Percentiles rank a stretch among this genome's conserved stretches.
These are phyloP conservation scores for Kuschelorhynchus macadamiae DNA, from an alignment of 2,888 invertebrate species.

Conservation along the genomic window DNA sequence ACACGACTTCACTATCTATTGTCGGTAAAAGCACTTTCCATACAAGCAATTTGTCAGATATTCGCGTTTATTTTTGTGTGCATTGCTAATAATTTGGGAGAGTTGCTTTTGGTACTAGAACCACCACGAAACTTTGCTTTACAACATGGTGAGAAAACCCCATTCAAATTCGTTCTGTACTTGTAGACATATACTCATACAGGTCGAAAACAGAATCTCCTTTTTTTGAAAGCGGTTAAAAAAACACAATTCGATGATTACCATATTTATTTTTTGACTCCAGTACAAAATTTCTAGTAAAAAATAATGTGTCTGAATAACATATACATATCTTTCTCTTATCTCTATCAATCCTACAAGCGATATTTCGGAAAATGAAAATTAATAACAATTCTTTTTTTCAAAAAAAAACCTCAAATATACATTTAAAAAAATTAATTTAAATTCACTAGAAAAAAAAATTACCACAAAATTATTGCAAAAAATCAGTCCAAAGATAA, in stretches of 20 bases:
- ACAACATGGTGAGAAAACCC: too few relatives aligned
- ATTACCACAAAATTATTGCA: constrained; percentile 19
- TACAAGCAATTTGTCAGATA: too few relatives aligned
- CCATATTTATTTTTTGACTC: constrained; percentile 25
- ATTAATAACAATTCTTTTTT: neutral
- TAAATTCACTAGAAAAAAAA: neutral
- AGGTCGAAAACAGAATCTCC: too few relatives aligned
- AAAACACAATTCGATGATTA: constrained; percentile 25
- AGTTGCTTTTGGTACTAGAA: too few relatives aligned
- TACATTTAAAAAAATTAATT: neutral
- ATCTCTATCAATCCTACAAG: neutral
- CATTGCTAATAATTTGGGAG: too few relatives aligned
- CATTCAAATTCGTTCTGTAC: too few relatives aligned
- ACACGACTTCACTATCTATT: too few relatives aligned
- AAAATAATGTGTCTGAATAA: constrained; percentile 43
- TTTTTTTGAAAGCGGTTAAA: too few relatives aligned
- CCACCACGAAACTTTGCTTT: too few relatives aligned
- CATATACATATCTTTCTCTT: constrained; percentile 15
- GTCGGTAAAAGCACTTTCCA: too few relatives aligned
- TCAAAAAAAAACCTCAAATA: neutral
- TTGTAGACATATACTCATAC: too few relatives aligned
- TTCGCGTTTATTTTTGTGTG: too few relatives aligned
- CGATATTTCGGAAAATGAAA: neutral
- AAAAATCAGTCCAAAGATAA: constrained; percentile 7
- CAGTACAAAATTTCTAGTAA: constrained; percentile 48